A percentile compares a stretch with the other conserved stretches of the same genome.
phyloP scores from a whole-genome alignment of 2,888 invertebrate genomes.

The Orthosia incerta region DNA sequence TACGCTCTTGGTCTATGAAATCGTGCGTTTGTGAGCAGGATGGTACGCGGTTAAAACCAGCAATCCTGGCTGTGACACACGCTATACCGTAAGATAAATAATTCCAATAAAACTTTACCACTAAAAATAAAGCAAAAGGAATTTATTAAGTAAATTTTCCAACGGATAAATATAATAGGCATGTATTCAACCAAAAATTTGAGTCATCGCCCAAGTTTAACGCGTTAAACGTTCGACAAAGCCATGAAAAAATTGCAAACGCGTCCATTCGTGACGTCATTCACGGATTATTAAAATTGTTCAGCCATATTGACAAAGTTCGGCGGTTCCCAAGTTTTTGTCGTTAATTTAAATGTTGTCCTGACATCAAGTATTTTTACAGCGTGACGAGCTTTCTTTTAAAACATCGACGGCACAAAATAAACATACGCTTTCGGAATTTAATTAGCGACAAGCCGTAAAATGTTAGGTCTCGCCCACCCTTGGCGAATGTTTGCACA shows the following conservation, averaged over 20 bases:
- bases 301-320: slow-evolving; percentile 86
- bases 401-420: slow-evolving; percentile 51
- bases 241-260: slow-evolving; percentile 77
- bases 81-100: background rate
- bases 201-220: slow-evolving; percentile 70
- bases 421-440: slow-evolving; percentile 63
- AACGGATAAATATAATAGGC: slow-evolving; percentile 46
- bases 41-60: background rate
- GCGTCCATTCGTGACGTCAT: slow-evolving; percentile 73
- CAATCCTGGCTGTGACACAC: background rate
- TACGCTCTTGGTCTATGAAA: background rate
- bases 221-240: slow-evolving; percentile 73
- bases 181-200: slow-evolving; percentile 68
- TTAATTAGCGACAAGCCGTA: slow-evolving; percentile 65
- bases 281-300: slow-evolving; percentile 86
- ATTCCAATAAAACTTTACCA: slow-evolving; percentile 14
- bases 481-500: slow-evolving; percentile 52
- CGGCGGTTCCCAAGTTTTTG: slow-evolving; percentile 72
- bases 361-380: slow-evolving; percentile 77
- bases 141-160: slow-evolving; percentile 57
- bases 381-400: slow-evolving; percentile 64
- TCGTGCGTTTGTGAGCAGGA: too few species aligned
- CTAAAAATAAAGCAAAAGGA: slow-evolving; percentile 45
- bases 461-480: slow-evolving; percentile 49
- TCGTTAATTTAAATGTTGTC: slow-evolving; percentile 82